Percentiles rank a stretch among this genome's conserved stretches.
Evolutionary conservation across 2,113 vertebrate genomes (phyloP).

Genomic region (Arothron firmamentum): DNA sequence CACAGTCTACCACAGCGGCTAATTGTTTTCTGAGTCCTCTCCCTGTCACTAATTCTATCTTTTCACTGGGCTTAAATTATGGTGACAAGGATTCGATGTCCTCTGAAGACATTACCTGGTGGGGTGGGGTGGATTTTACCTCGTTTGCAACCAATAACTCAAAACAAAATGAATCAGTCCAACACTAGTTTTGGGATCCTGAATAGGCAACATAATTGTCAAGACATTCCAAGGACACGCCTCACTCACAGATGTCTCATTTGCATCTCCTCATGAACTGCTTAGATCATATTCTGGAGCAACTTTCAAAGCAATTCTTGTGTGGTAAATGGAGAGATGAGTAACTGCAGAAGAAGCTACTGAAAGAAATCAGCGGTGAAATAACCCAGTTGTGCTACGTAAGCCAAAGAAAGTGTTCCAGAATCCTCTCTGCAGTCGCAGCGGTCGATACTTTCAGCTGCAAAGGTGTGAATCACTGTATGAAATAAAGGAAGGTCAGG

Average conservation of each 20-base stretch:
- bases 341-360: no score
- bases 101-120: slow-evolving; percentile 41
- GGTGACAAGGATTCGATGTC: slow-evolving; percentile 55
- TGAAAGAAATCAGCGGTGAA: no score
- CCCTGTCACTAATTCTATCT: slow-evolving; percentile 45
- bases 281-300: neutral
- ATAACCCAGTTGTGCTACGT: no score
- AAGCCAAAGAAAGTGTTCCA: no score
- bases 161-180: slow-evolving; percentile 26
- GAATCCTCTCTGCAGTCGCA: no score
- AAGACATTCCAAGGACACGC: slow-evolving; percentile 9
- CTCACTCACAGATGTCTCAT: neutral
- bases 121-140: slow-evolving; percentile 29
- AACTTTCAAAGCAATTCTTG: neutral
- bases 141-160: slow-evolving; percentile 43
- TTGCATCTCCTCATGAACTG: neutral
- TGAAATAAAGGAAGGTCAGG: slow-evolving; percentile 6
- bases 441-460: no score
- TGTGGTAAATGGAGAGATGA: no score
- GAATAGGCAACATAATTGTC: slow-evolving; percentile 17
- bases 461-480: no score
- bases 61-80: slow-evolving; percentile 63
- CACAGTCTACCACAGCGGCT: neutral
- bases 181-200: slow-evolving; percentile 16
- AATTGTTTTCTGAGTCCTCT: slow-evolving; percentile 11